Evolutionary conservation across 2,113 vertebrate species (phyloP).

Genomic region (Emydocephalus ijimae): DNA sequence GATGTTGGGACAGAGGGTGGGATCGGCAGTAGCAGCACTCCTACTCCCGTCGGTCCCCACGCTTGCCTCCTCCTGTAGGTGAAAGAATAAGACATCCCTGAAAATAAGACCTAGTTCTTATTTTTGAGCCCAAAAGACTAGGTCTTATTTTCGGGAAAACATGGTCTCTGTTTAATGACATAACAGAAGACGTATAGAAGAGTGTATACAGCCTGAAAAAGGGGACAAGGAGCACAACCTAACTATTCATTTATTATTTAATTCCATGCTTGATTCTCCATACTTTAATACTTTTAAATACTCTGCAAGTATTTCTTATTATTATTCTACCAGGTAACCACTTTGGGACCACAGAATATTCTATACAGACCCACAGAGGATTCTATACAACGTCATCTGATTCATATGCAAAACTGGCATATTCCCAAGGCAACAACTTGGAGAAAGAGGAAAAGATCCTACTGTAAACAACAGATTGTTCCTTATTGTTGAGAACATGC

Average conservation of each 20-base stretch:
- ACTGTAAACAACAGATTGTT: constrained; percentile 53
- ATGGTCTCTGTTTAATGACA: neutral
- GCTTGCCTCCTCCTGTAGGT: no score
- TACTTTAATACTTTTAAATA: neutral
- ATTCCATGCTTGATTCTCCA: neutral
- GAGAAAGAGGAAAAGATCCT: constrained; percentile 36
- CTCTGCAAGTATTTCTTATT: neutral
- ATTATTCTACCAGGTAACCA: neutral
- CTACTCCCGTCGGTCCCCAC: no score
- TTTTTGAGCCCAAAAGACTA: no score
- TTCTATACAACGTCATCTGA: neutral
- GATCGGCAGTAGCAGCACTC: no score
- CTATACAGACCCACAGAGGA: neutral
- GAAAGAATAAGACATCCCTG: no score
- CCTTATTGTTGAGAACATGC: constrained; percentile 42
- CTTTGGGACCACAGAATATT: neutral
- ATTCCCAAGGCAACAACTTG: neutral
- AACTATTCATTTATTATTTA: neutral
- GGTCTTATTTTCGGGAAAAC: no score
- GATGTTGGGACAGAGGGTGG: no score
- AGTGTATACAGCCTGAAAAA: no score
- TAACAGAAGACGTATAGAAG: neutral
- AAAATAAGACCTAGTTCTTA: no score
- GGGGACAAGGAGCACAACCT: neutral
- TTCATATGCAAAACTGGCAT: neutral